These are phyloP conservation scores for Poeciliopsis infans DNA, from an alignment of 2,797 vertebrate genomes.

Conservation along the genomic window DNA sequence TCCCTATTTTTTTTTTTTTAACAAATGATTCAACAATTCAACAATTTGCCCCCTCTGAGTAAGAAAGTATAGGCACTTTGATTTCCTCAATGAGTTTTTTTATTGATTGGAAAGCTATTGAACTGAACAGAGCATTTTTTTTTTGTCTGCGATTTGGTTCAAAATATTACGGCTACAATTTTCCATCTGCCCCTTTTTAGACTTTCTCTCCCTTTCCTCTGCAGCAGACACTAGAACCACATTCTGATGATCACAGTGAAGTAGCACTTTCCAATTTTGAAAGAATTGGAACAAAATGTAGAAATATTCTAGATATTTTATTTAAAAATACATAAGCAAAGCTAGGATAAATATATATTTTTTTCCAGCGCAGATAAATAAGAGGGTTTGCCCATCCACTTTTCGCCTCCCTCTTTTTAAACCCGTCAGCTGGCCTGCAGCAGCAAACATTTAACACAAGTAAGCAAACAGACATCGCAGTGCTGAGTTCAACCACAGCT, in stretches of 20 bases:
- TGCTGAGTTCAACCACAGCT: constrained; percentile 38
- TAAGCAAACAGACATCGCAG: constrained; percentile 62
- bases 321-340: background rate
- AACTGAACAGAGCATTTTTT: background rate
- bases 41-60: constrained; percentile 10
- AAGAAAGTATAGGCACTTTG: constrained; percentile 18
- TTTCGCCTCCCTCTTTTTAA: constrained; percentile 34
- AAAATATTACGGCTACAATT: background rate
- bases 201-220: background rate
- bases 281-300: background rate
- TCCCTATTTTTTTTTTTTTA: constrained; percentile 40
- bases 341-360: constrained; percentile 18
- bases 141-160: background rate
- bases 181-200: background rate
- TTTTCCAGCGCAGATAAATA: constrained; percentile 51
- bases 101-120: background rate
- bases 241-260: constrained; percentile 42
- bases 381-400: constrained; percentile 11
- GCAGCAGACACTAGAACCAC: constrained; percentile 2
- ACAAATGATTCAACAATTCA: constrained; percentile 64
- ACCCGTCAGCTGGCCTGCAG: constrained; percentile 45
- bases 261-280: constrained; percentile 14
- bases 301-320: background rate
- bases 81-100: background rate
- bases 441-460: constrained; percentile 59